Evolutionary conservation across 2,113 vertebrate genomes (phyloP).

Genomic region (Chinchilla lanigera): DNA sequence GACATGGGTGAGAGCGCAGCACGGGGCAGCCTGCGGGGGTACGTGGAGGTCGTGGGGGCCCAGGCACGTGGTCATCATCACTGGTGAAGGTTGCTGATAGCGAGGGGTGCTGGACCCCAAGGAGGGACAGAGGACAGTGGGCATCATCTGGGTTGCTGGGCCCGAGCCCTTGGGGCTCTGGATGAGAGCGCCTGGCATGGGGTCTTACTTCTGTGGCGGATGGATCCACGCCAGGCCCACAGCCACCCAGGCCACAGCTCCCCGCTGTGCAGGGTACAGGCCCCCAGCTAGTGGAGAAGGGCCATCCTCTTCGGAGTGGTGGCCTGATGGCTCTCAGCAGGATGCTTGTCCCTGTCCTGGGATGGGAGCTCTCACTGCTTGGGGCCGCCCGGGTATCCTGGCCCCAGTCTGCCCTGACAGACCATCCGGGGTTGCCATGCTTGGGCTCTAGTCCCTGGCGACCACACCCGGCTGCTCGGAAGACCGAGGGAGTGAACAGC

Average conservation of each 20-base stretch:
- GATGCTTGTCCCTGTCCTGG: neutral
- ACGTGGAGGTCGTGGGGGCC: neutral
- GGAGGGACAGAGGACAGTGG: neutral
- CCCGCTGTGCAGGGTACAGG: no score
- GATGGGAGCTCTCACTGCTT: fast-evolving
- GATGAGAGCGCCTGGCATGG: neutral
- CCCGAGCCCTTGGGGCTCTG: neutral
- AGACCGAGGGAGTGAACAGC: no score
- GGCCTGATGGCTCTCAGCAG: neutral
- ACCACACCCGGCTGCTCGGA: neutral
- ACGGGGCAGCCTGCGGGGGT: no score
- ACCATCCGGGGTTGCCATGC: fast-evolving
- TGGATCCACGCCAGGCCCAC: no score
- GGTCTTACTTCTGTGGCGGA: neutral
- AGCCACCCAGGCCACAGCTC: neutral
- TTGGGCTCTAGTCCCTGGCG: neutral
- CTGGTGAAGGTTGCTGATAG: neutral
- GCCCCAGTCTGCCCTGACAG: fast-evolving
- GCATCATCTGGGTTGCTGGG: neutral
- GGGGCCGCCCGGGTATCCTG: fast-evolving
- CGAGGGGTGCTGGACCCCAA: neutral
- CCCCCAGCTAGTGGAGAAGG: neutral
- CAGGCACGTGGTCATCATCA: neutral
- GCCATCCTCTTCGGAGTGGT: no score
- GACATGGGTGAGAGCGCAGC: neutral